Base-by-base conservation (phyloP, 2,113 vertebrate genomes). In the rat (Rattus norvegicus) region DNA sequence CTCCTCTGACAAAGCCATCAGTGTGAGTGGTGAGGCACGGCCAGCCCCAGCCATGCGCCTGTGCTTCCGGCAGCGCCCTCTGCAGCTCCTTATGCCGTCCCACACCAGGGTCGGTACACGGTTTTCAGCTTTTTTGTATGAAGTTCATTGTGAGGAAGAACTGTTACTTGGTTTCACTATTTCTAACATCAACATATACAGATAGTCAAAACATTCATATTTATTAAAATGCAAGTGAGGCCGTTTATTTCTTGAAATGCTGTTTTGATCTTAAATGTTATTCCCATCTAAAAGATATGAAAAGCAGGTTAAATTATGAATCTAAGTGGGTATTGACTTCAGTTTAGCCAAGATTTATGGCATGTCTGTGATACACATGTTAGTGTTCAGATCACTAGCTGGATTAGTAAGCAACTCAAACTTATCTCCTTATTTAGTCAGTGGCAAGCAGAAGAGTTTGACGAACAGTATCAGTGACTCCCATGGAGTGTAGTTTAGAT, bases 271-370 rank as follows among this genome's bases (percentile, higher is more conserved):
- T 95, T 93, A 59, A 77, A 17, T 61, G 12, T 69, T 94, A 24
- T 67, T 49, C 30, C 81, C 85, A 76, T 94, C 63, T 63, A 85
- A 77, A 97, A 92, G 0, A 80, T 76, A 7, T 91, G 81, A 94
- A 92, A 28, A 92, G 75, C 16, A 95, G 63, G 77, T 88, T 87
- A 92, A 86, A 59, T 91, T 92, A 75, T 43, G 1, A 94, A 91
- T 96, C 91, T 92, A 80, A 94, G 79, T 95, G 72, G 19, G 2
- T 81, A 9, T 81, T 81, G 11, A 24, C 73, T 89, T 93, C 43
- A 85, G 4, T 81, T 94, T 72, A 86, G 9, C 39, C 79, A 76
- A 39, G 67, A 89, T 89, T 95, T 94, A 65, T 91, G 49, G 49
- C 73, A 39, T 90, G 39, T 36, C 36, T 93, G 59, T 59, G 85